These are phyloP conservation scores for Epinotia demarniana DNA, from an alignment of 2,888 invertebrate genomes.

Conservation along the genomic window DNA sequence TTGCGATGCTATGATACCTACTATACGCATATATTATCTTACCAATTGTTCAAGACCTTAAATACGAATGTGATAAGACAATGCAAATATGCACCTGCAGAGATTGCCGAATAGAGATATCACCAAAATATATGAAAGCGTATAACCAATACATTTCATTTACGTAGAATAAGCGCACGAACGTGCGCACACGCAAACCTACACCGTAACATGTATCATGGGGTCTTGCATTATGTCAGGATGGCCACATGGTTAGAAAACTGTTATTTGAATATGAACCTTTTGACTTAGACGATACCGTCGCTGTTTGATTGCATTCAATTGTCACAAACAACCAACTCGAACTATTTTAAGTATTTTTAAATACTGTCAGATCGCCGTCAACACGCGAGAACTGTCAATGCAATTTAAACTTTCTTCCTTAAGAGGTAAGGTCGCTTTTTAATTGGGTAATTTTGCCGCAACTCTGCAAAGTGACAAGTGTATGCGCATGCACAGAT, in stretches of 20 bases:
- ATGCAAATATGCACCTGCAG: background rate
- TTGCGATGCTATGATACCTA: background rate
- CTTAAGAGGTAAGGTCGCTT: background rate
- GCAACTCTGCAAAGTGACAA: background rate
- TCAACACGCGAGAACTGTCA: background rate
- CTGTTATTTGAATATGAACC: background rate
- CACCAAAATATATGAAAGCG: constrained; percentile 13
- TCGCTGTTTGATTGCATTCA: background rate
- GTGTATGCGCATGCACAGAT: constrained; percentile 25
- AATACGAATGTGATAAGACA: background rate
- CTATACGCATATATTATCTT: background rate
- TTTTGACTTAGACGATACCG: background rate
- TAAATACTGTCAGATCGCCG: background rate
- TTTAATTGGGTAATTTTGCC: background rate
- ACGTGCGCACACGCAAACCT: constrained; percentile 15
- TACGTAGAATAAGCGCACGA: constrained; percentile 22
- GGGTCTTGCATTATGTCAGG: background rate
- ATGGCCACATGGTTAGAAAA: background rate
- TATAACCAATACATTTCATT: constrained; percentile 19
- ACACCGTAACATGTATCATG: background rate
- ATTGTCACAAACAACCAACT: background rate
- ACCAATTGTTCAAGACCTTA: background rate
- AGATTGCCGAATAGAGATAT: constrained; percentile 16
- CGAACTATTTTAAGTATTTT: background rate
- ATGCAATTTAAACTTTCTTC: background rate